A percentile compares a stretch with the other conserved stretches of the same genome.
Evolutionary conservation across 92 coral and sea anemone genomes (phyloP).

Genomic region (Epizoanthus fatuus): DNA sequence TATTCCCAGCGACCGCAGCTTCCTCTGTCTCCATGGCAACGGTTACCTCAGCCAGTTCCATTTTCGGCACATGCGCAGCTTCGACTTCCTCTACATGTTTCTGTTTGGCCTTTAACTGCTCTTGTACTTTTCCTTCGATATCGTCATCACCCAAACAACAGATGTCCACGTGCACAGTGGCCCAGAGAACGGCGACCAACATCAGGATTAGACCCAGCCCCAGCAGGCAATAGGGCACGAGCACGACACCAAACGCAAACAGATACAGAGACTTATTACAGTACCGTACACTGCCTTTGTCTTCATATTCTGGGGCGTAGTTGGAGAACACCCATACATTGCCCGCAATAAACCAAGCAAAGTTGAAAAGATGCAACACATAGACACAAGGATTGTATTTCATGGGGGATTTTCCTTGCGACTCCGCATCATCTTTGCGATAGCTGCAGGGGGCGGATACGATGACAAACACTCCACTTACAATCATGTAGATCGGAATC

Average conservation of each 20-base stretch:
- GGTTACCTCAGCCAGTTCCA: background rate
- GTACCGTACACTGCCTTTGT: background rate
- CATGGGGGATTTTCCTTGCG: background rate
- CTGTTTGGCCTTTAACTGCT: background rate
- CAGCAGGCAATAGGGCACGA: background rate
- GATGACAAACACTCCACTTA: background rate
- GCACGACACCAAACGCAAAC: background rate
- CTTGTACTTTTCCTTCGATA: background rate
- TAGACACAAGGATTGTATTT: background rate
- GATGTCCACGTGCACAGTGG: too few relatives aligned
- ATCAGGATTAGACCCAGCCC: background rate
- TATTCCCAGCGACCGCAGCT: background rate
- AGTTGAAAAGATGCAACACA: background rate
- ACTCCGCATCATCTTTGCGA: background rate
- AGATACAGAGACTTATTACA: background rate
- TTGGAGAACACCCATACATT: slow-evolving; percentile 3
- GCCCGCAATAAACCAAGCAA: background rate
- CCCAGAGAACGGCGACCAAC: background rate
- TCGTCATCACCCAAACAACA: background rate
- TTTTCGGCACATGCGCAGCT: background rate
- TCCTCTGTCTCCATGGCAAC: background rate
- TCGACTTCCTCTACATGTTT: background rate
- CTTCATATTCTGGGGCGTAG: slow-evolving; percentile 6
- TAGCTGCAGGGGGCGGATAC: background rate
- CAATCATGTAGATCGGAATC: slow-evolving; percentile 8